These are phyloP conservation scores for Lamprotornis superbus DNA, from an alignment of 2,113 vertebrate genomes.

Conservation along the genomic window DNA sequence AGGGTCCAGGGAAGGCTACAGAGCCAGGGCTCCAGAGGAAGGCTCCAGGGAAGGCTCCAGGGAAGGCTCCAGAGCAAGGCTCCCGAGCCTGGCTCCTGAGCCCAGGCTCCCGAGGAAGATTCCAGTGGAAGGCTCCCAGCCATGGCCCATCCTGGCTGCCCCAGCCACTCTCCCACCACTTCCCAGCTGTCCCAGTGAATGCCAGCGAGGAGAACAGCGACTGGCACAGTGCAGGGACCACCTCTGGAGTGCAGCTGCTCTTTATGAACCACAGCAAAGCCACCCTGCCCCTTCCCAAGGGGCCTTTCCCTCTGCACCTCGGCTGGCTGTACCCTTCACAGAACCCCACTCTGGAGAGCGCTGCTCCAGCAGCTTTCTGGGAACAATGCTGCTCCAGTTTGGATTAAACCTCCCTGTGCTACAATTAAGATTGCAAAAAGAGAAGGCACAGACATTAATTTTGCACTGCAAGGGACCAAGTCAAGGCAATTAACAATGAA, in stretches of 20 bases:
- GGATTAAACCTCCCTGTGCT: background rate
- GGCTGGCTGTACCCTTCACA: background rate
- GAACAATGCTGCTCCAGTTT: background rate
- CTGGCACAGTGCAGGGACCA: rapidly evolving
- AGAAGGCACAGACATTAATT: background rate
- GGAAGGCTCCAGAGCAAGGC: too few species aligned
- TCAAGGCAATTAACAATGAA: background rate
- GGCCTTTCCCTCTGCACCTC: too few species aligned
- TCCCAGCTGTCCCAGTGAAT: rapidly evolving
- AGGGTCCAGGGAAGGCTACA: too few species aligned
- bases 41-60: too few species aligned
- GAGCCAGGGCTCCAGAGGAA: too few species aligned
- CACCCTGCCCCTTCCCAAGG: background rate
- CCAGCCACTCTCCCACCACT: rapidly evolving
- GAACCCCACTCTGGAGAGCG: rapidly evolving
- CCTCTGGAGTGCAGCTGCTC: background rate
- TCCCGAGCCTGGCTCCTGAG: too few species aligned
- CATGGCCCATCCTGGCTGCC: rapidly evolving
- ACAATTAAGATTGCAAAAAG: background rate
- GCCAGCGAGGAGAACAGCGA: background rate
- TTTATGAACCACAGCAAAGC: rapidly evolving
- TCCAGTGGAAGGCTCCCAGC: background rate
- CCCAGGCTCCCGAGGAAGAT: too few species aligned
- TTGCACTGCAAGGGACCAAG: background rate
- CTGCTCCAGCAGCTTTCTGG: background rate